Conservation (phyloP, 2,113 vertebrate species). For the Nymphicus hollandicus region DNA sequence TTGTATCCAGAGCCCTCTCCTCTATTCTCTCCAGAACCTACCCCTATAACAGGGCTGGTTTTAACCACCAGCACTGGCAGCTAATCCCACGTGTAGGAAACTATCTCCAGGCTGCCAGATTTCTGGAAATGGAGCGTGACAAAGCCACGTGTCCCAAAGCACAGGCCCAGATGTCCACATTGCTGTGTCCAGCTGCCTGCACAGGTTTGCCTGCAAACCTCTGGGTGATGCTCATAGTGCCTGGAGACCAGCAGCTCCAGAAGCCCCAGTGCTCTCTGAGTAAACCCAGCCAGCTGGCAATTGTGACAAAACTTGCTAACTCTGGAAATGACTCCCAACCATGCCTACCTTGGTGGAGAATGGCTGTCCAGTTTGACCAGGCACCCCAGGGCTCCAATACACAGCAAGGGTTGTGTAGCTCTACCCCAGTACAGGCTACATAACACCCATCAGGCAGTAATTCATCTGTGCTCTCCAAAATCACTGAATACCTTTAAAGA, state of each 20-base stretch:
- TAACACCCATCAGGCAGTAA: neutral
- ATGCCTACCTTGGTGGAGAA: neutral
- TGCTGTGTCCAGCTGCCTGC: neutral
- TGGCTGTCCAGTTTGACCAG: accelerated
- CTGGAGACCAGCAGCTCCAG: neutral
- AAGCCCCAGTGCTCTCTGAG: accelerated
- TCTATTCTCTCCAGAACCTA: neutral
- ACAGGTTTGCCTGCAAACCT: neutral
- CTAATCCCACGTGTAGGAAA: neutral
- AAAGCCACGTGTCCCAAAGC: neutral
- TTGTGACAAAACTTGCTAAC: neutral
- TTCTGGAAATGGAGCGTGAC: neutral
- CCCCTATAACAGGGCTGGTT: neutral
- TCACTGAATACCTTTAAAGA: neutral
- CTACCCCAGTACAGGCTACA: neutral
- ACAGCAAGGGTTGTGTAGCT: neutral
- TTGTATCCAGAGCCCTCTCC: neutral
- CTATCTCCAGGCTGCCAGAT: neutral
- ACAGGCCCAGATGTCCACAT: neutral
- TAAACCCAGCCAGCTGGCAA: accelerated
- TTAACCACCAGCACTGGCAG: neutral
- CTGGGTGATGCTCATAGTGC: accelerated
- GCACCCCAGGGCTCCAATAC: accelerated
- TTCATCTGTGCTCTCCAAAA: neutral
- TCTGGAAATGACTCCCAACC: neutral